Evolutionary conservation across 1,140 invertebrate genomes (phyloP).

Genomic region (Parapsyche elsis): DNA sequence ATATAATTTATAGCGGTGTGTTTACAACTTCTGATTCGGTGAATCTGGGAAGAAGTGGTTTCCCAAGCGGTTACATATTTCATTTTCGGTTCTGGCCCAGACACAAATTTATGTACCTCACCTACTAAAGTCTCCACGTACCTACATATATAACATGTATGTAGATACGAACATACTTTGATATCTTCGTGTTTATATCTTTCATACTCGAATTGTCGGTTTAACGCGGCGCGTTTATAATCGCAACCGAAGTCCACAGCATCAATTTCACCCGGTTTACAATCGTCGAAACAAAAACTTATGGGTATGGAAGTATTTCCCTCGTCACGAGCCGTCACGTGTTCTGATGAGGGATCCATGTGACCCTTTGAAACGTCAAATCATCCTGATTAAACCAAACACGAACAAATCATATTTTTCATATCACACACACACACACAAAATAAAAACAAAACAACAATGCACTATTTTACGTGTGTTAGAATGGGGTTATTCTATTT

Average conservation of each 20-base stretch:
- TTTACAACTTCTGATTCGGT: conserved; percentile 27
- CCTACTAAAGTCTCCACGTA: conserved; percentile 18
- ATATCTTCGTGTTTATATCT: no score
- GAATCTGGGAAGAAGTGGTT: conserved; percentile 33
- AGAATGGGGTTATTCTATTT: background rate
- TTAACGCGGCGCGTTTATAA: no score
- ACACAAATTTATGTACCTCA: conserved; percentile 36
- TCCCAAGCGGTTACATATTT: conserved; percentile 35
- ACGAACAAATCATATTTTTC: no score
- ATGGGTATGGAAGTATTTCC: no score
- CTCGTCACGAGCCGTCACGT: background rate
- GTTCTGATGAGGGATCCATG: background rate
- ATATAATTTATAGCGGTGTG: background rate
- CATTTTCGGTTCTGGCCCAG: conserved; percentile 29
- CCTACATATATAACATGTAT: background rate
- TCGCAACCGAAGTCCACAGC: no score
- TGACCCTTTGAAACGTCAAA: conserved; percentile 2
- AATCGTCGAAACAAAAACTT: no score
- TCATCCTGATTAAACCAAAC: background rate
- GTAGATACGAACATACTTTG: background rate
- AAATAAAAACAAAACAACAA: no score
- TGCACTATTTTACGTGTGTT: no score
- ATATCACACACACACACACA: no score
- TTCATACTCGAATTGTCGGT: no score
- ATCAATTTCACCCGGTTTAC: no score